phyloP scores from a whole-genome alignment of 2,888 invertebrate genomes.

The Boloria euphrosyne region DNA sequence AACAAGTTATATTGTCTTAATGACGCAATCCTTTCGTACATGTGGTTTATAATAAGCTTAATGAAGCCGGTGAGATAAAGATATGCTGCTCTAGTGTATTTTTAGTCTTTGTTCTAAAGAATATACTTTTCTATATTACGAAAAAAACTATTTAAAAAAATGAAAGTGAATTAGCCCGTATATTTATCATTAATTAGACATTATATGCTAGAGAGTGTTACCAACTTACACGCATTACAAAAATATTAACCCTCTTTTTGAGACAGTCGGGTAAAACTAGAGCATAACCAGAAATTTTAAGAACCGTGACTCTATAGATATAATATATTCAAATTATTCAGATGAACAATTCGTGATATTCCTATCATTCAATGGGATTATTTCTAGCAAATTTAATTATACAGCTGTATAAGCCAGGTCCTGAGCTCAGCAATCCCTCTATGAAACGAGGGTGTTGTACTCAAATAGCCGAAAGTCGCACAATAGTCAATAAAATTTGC shows the following conservation, averaged over 20 bases:
- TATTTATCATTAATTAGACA: too few species aligned
- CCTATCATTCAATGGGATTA: neutral
- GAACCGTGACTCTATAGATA: neutral
- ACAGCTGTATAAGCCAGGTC: slow-evolving; percentile 12
- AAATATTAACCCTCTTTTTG: too few species aligned
- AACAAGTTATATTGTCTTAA: neutral
- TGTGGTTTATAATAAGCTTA: neutral
- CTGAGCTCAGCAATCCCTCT: slow-evolving; percentile 7
- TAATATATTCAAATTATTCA: neutral
- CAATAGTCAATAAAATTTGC: neutral
- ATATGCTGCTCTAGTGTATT: too few species aligned
- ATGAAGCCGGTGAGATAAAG: too few species aligned
- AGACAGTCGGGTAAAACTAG: too few species aligned
- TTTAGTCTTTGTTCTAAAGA: too few species aligned
- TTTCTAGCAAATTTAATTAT: slow-evolving; percentile 8
- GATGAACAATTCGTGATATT: neutral
- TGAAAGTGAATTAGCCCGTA: too few species aligned
- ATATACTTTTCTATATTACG: too few species aligned
- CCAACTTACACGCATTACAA: too few species aligned
- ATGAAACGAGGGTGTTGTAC: neutral
- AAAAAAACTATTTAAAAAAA: too few species aligned
- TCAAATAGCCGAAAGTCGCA: neutral
- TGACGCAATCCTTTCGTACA: neutral
- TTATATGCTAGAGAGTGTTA: too few species aligned
- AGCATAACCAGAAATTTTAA: too few species aligned